Conservation (phyloP, 2,113 vertebrate genomes). For the Benitochromis conjunctus region DNA sequence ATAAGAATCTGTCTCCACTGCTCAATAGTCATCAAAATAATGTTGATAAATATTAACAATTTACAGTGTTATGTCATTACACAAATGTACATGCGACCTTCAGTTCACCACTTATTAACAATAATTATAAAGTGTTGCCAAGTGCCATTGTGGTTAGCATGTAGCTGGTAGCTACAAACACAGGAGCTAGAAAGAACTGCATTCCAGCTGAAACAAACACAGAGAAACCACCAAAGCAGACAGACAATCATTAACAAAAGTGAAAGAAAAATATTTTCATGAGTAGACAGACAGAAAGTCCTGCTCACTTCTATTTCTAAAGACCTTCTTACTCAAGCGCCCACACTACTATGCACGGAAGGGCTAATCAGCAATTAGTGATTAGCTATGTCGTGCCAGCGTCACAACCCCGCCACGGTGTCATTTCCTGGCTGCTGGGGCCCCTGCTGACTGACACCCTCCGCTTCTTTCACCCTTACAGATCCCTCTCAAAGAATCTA, state of each 20-base stretch:
- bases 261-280: not conserved
- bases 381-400: conserved; percentile 64
- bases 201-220: not conserved
- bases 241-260: not conserved
- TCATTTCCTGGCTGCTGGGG: conserved; percentile 63
- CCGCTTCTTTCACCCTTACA: conserved; percentile 23
- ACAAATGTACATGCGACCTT: not conserved
- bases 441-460: conserved; percentile 46
- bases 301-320: not conserved
- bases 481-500: conserved; percentile 22
- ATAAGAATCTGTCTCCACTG: not conserved
- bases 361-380: conserved; percentile 52
- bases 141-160: not conserved
- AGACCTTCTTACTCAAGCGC: not conserved
- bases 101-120: not conserved
- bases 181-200: not conserved
- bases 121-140: not conserved
- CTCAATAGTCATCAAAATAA: not conserved
- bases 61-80: not conserved
- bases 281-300: not conserved
- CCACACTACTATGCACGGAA: conserved; percentile 22
- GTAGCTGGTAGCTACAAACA: not conserved
- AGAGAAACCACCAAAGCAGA: not conserved
- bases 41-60: not conserved
- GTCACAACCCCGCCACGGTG: conserved; percentile 49